These are phyloP conservation scores for Campylorhamphus procurvoides DNA, from an alignment of 2,113 vertebrate species.

Conservation along the genomic window DNA sequence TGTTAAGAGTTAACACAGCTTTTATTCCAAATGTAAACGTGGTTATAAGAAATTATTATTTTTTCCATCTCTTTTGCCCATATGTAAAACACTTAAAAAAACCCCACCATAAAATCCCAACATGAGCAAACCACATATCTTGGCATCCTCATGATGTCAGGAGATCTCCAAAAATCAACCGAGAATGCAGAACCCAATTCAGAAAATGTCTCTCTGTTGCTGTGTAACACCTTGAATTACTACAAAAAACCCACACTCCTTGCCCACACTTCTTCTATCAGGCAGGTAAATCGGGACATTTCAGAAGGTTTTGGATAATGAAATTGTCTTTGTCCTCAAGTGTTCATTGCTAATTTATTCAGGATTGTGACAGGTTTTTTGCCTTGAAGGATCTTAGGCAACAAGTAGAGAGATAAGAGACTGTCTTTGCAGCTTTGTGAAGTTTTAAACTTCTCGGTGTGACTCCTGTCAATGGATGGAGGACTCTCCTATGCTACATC, in stretches of 20 bases:
- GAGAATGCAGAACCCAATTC: constrained; percentile 9
- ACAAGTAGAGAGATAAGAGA: background rate
- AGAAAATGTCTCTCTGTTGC: background rate
- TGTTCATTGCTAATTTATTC: background rate
- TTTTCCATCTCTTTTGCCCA: constrained; percentile 62
- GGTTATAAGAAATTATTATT: constrained; percentile 38
- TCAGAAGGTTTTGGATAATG: background rate
- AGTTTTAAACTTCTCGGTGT: background rate
- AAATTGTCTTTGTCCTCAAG: background rate
- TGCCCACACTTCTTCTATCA: background rate
- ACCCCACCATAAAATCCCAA: background rate
- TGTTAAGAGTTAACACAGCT: constrained; percentile 56
- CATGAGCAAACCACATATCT: constrained; percentile 51
- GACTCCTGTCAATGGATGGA: background rate
- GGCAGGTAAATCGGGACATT: background rate
- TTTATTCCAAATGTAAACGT: constrained; percentile 55
- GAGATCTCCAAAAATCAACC: constrained; percentile 47
- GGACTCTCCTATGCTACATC: rapidly evolving
- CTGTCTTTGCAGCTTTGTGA: background rate
- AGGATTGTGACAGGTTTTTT: background rate
- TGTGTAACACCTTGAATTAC: background rate
- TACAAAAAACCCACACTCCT: background rate
- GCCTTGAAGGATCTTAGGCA: background rate
- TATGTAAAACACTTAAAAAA: constrained; percentile 34
- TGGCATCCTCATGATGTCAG: constrained; percentile 56